Percentiles rank a stretch among this genome's conserved stretches.
phyloP scores from a whole-genome alignment of 2,113 vertebrate genomes.

The Coptodon bakossiorum region DNA sequence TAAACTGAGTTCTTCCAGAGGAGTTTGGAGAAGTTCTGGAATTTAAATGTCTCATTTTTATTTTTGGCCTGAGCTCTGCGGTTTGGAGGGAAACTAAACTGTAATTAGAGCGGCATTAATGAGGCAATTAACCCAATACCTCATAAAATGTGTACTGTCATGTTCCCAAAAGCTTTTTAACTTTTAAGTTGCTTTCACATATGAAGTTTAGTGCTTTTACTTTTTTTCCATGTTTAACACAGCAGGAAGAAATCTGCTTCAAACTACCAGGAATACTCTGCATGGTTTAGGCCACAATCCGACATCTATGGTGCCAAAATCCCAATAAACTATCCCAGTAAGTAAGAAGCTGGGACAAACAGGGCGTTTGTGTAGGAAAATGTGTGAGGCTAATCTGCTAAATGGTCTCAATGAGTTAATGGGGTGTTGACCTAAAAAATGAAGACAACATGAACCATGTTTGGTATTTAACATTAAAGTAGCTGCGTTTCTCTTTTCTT shows the following conservation, averaged over 20 bases:
- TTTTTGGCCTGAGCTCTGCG: background rate
- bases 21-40: background rate
- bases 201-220: background rate
- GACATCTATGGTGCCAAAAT: background rate
- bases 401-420: background rate
- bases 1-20: background rate
- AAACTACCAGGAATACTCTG: background rate
- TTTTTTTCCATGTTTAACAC: background rate
- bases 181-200: background rate
- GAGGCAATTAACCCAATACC: background rate
- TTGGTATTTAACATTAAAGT: background rate
- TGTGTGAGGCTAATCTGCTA: background rate
- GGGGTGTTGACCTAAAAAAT: rapidly evolving
- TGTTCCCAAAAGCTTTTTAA: background rate
- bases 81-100: background rate
- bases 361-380: background rate
- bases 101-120: background rate
- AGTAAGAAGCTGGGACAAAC: background rate
- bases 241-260: background rate
- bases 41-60: background rate
- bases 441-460: background rate
- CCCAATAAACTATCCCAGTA: background rate
- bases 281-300: background rate
- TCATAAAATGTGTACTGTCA: background rate
- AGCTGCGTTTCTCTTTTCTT: background rate